Base-by-base conservation (phyloP, 2,888 invertebrate species). In the Dioctria rufipes region DNA sequence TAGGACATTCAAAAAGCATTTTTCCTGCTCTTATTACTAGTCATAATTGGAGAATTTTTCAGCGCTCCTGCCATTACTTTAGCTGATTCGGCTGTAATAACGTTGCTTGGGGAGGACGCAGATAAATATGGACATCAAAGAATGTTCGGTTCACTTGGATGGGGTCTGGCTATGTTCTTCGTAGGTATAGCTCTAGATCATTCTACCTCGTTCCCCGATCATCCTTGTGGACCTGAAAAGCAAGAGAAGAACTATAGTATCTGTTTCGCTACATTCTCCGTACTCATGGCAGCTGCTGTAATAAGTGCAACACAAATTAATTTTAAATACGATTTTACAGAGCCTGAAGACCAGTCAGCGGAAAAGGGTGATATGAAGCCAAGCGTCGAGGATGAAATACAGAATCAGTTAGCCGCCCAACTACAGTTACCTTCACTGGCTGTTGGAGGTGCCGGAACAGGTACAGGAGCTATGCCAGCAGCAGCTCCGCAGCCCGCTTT, bases 81-180 rank as follows among this genome's bases (percentile, higher is more conserved):
- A 75, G 98, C 98, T 0, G 97, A 97, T 88, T 95, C 96, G 0
- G 97, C 96, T 5, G 96, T 96, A 61, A 95, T 97, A 82, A 95
- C 95, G 3, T 91, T 96, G 83, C 92, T 98, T 0, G 97, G 96
- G 0, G 96, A 97, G 86, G 96, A 95, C 86, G 94, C 95, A 0
- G 95, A 95, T 86, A 92, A 93, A 91, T 97, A 99, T 88, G 98
- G 98, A 0, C 95, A 97, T 86, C 99, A 99, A 90, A 93, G 99
- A 84, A 98, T 99, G 97, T 99, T 98, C 87, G 98, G 98, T 2
- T 98, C 98, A 25, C 91, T 98, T 80, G 99, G 99, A 65, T 99
- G 99, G 99, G 99, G 98, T 43, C 90, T 99, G 85, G 96, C 99
- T 66, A 99, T 99, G 99, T 99, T 99, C 90, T 95, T 99, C 88